Evolutionary conservation across 2,797 vertebrate genomes (phyloP).

Genomic region (Anguilla marmorata): DNA sequence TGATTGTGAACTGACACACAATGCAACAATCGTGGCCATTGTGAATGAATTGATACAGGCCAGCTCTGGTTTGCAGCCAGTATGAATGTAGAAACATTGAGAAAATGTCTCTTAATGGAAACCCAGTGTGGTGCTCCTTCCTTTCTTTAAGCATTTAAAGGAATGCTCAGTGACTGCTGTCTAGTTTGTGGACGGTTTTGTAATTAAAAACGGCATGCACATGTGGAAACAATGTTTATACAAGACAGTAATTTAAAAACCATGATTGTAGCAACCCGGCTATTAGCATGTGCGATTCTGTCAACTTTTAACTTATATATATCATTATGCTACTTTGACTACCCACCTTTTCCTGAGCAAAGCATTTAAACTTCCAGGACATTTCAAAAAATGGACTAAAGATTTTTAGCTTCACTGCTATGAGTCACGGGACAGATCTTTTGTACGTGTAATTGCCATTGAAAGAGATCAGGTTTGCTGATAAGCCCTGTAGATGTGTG

Average conservation of each 20-base stretch:
- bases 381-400: not conserved
- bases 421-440: not conserved
- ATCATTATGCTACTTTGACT: slow-evolving; percentile 9
- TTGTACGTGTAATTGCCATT: not conserved
- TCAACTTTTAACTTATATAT: not conserved
- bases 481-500: not conserved
- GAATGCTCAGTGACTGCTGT: slow-evolving; percentile 41
- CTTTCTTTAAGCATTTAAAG: slow-evolving; percentile 36
- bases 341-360: slow-evolving; percentile 22
- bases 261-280: slow-evolving; percentile 51
- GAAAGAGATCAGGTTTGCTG: not conserved
- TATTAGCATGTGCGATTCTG: slow-evolving; percentile 10
- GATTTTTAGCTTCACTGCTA: not conserved
- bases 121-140: slow-evolving; percentile 40
- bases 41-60: not conserved
- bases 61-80: not conserved
- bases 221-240: slow-evolving; percentile 60
- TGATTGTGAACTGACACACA: not conserved
- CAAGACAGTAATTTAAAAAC: slow-evolving; percentile 54
- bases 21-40: not conserved
- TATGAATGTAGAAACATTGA: not conserved
- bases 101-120: slow-evolving; percentile 39
- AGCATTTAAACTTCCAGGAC: not conserved
- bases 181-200: slow-evolving; percentile 50
- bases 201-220: slow-evolving; percentile 46